Percentiles rank a stretch among this genome's conserved stretches.
phyloP scores from a whole-genome alignment of 2,888 invertebrate species.

The Crocallis elinguaria region DNA sequence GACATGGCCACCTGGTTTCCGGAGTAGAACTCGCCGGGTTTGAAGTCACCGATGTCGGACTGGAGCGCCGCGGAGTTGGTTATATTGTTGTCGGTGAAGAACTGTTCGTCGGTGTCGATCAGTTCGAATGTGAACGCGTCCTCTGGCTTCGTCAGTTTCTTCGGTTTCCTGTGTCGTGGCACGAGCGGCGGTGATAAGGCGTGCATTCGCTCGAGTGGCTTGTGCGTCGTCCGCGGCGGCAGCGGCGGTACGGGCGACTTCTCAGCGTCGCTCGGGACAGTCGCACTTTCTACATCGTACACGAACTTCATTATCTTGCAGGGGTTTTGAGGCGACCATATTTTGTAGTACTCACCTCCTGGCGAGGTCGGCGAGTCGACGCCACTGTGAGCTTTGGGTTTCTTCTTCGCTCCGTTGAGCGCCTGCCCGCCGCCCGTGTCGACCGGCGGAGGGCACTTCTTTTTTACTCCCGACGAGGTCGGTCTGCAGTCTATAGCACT shows the following conservation, averaged over 20 bases:
- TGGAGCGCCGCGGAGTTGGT: constrained; percentile 73
- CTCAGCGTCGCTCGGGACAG: constrained; percentile 78
- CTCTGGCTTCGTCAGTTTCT: constrained; percentile 86
- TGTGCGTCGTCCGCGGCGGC: constrained; percentile 88
- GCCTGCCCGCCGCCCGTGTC: constrained; percentile 77
- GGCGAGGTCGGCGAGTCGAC: constrained; percentile 84
- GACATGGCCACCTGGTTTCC: constrained; percentile 70
- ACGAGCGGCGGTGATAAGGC: constrained; percentile 88
- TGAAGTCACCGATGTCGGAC: constrained; percentile 73
- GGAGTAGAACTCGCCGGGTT: constrained; percentile 80
- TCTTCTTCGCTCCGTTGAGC: constrained; percentile 87
- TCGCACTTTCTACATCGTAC: constrained; percentile 79
- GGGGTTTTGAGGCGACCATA: constrained; percentile 87
- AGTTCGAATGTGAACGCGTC: constrained; percentile 94
- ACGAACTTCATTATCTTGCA: constrained; percentile 84
- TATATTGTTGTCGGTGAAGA: constrained; percentile 79
- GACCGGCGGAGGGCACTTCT: constrained; percentile 83
- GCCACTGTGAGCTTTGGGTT: constrained; percentile 82
- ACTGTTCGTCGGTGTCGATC: constrained; percentile 91
- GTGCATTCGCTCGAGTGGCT: constrained; percentile 91
- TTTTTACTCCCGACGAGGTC: constrained; percentile 80
- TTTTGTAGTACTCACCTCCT: constrained; percentile 87
- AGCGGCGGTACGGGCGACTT: constrained; percentile 89
- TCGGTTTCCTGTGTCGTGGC: constrained; percentile 88
- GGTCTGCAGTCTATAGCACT: constrained; percentile 66